Base-by-base conservation (phyloP, 2,113 vertebrate species). In the Galbula dea region DNA sequence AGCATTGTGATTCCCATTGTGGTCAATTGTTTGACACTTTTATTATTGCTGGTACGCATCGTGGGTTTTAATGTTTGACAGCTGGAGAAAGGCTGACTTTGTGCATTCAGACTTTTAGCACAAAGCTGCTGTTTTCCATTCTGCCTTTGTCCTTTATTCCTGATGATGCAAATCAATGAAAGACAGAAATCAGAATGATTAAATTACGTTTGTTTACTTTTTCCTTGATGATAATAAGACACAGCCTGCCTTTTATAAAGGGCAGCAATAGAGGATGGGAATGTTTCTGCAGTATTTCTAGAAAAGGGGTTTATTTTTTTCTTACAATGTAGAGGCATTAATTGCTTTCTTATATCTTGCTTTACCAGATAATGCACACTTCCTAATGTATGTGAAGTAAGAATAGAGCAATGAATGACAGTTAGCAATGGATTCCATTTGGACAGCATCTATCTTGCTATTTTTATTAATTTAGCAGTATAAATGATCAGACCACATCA, bases 131-230 rank as follows among this genome's bases (percentile, higher is more conserved):
- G 85, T 93, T 92, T 94, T 96, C 82, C 48, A 46, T 92, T 91
- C 89, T 93, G 94, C 84, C 87, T 95, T 96, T 96, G 96, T 95
- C 90, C 96, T 94, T 96, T 93, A 91, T 94, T 94, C 94, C 90
- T 83, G 82, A 84, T 95, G 94, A 89, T 95, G 91, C 87, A 94
- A 96, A 95, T 94, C 78, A 91, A n/a, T 0, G 5, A 87, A 91
- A 89, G 94, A 79, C 92, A 92, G 85, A 95, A 95, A n/a, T n/a
- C n/a, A n/a, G n/a, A n/a, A 74, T 80, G 87, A 95, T 95, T 91
- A 94, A 94, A 96, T 96, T 95, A 96, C 68, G 8, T 95, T 95
- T 96, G 93, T 96, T 95, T 94, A 96, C 90, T 90, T 93, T 89
- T 91, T 89, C 32, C 87, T 94, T 95, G 87, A 85, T 87, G 89